phyloP scores from a whole-genome alignment of 2,113 vertebrate genomes.

The Neomonachus schauinslandi region DNA sequence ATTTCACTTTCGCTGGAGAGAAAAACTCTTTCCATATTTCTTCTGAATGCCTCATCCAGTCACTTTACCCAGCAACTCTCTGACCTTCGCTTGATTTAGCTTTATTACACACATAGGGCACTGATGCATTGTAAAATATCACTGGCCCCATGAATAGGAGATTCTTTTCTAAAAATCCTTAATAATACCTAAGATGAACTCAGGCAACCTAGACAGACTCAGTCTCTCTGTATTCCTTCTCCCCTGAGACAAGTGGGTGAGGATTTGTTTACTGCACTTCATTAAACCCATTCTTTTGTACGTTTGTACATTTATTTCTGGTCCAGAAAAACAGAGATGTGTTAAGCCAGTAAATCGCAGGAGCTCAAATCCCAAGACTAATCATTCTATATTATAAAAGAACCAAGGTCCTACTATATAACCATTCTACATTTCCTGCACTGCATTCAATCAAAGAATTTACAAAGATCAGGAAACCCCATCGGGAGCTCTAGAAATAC shows the following conservation, averaged over 20 bases:
- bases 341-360: conserved; percentile 27
- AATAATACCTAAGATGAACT: not conserved
- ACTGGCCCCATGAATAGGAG: not conserved
- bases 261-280: conserved; percentile 26
- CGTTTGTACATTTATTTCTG: not conserved
- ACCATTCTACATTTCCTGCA: not conserved
- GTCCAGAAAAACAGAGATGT: not conserved
- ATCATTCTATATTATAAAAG: not conserved
- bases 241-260: not conserved
- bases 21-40: not conserved
- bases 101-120: not conserved
- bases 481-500: not conserved
- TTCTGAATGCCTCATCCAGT: not conserved
- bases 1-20: not conserved
- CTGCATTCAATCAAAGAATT: conserved; percentile 45
- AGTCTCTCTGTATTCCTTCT: not conserved
- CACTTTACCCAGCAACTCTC: not conserved
- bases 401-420: not conserved
- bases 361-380: not conserved
- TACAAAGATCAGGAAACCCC: not conserved
- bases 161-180: not conserved
- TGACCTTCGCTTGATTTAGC: not conserved
- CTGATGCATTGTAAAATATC: not conserved
- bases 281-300: not conserved
- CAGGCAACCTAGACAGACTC: not conserved